Percentiles rank a stretch among this genome's conserved stretches.
Evolutionary conservation across 2,797 vertebrate species (phyloP).

Genomic region (Crenuchus spilurus): DNA sequence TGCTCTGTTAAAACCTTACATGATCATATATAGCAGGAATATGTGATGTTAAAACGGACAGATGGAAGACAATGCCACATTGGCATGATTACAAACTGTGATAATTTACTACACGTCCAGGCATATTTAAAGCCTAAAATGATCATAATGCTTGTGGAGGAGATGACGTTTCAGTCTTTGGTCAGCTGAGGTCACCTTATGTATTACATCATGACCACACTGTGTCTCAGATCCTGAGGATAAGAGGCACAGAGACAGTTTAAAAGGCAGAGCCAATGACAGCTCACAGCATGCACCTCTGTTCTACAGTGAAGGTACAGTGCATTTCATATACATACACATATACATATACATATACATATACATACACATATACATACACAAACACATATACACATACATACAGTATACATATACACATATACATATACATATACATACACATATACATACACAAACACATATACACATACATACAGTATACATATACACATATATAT

Average conservation of each 20-base stretch:
- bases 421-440: background rate
- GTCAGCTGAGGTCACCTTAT: constrained; percentile 38
- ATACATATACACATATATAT: background rate
- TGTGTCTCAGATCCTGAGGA: background rate
- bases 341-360: background rate
- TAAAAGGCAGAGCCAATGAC: constrained; percentile 26
- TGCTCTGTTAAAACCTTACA: no score
- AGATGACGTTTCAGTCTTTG: constrained; percentile 1
- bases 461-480: background rate
- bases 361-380: background rate
- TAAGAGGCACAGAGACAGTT: constrained; percentile 30
- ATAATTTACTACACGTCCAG: background rate
- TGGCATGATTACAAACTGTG: background rate
- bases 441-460: background rate
- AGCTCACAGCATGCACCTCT: constrained; percentile 9
- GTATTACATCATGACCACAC: constrained; percentile 18
- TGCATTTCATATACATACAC: background rate
- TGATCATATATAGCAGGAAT: no score
- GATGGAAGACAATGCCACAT: background rate
- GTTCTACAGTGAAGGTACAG: constrained; percentile 21
- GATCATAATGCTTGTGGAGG: constrained; percentile 5
- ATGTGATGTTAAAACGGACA: no score
- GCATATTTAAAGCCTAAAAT: constrained; percentile 1
- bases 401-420: background rate
- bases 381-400: background rate